Conservation (phyloP, 2,888 invertebrate species). For the Archips xylosteana region DNA sequence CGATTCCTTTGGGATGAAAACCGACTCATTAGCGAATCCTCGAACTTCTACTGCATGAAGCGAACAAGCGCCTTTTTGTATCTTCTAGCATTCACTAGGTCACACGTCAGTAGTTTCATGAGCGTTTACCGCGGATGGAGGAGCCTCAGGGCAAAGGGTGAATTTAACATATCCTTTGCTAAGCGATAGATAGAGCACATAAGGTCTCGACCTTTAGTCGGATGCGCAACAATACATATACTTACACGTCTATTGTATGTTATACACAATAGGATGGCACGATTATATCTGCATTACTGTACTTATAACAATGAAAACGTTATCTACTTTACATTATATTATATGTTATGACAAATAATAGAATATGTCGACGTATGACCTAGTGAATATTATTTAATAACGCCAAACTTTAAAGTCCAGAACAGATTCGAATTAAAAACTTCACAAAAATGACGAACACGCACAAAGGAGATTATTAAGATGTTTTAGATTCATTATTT, state of each 20-base stretch:
- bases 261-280: slow-evolving; percentile 33
- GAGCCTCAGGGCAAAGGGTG: neutral
- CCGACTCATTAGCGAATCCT: neutral
- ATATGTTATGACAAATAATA: slow-evolving; percentile 10
- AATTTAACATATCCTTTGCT: slow-evolving; percentile 25
- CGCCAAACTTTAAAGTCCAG: neutral
- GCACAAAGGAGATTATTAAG: no score
- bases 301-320: slow-evolving; percentile 15
- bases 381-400: neutral
- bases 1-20: neutral
- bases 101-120: neutral
- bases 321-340: slow-evolving; percentile 1
- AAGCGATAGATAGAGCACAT: slow-evolving; percentile 27
- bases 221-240: slow-evolving; percentile 17
- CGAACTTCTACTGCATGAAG: neutral
- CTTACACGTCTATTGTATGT: slow-evolving; percentile 18
- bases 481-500: no score
- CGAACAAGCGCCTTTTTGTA: neutral
- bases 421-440: neutral
- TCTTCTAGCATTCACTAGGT: neutral
- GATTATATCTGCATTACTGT: slow-evolving; percentile 34
- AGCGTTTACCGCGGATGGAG: neutral
- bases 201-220: slow-evolving; percentile 31
- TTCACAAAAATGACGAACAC: neutral
- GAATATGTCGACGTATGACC: neutral